Base-by-base conservation (phyloP, 2,113 vertebrate species). In the Gorsachius goisagi region DNA sequence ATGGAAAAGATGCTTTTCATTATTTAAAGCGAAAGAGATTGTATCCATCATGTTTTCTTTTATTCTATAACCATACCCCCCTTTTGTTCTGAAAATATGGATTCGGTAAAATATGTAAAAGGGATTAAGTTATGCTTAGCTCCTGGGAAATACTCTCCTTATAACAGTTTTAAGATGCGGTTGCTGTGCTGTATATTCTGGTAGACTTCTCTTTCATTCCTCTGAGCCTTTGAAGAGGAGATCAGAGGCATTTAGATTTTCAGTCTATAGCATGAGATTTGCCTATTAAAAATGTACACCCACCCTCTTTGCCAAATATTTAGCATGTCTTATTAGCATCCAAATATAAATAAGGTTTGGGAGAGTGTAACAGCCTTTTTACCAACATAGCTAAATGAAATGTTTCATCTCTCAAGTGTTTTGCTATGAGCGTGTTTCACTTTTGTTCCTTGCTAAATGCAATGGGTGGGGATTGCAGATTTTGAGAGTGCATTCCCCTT, bases 231-330 rank as follows among this genome's bases (percentile, higher is more conserved):
- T 92, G 93, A 90, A 94, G 91, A 84, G 14, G 52, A 95, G 93
- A 94, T 95, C 91, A 97, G 93, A 95, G 87, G 27, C 73, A 49
- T 94, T 92, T 27, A 87, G 75, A 92, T 93, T 77, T 73, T 17
- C 68, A 27, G 32, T 59, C 66, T 72, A 8, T 45, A 82, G 81
- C 49, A 9, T 23, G 75, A 85, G 66, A 82, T 83, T 88, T 96
- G 67, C 72, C 63, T 80, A 39, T 83, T 83, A 39, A 59, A 55
- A 90, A 66, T 66, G n/a, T 56, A 21, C 62, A 28, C 74, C 53
- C 56, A 27, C 68, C 24, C 58, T 75, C 32, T 79, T 45, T 58
- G 60, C 87, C 78, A 8, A 58, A 17, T 28, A 45, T 53, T 85
- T 18, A 47, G 9, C 35, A 2, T 22, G 6, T 69, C 27, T 79